Conservation (phyloP, 1,140 invertebrate species). For the Agraylea sexmaculata region DNA sequence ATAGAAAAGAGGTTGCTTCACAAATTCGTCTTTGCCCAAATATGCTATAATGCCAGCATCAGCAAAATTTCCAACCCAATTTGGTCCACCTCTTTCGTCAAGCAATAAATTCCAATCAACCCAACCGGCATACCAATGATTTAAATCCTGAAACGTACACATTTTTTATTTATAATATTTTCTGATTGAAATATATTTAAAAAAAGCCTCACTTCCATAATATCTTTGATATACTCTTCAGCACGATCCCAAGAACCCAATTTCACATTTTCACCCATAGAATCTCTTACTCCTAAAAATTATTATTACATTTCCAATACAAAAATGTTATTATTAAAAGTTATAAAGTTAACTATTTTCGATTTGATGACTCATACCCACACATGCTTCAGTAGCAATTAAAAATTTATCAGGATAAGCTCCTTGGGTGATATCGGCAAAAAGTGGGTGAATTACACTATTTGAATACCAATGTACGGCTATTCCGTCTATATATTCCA, state of each 20-base stretch:
- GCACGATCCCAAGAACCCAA: conserved; percentile 62
- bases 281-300: neutral
- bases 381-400: conserved; percentile 61
- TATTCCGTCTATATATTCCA: conserved; percentile 54
- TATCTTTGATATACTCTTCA: conserved; percentile 52
- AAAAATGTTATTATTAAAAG: neutral
- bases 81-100: conserved; percentile 67
- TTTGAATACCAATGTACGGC: conserved; percentile 63
- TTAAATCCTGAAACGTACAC: conserved; percentile 48
- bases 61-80: conserved; percentile 63
- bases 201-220: conserved; percentile 44
- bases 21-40: conserved; percentile 53
- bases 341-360: neutral
- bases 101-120: conserved; percentile 84
- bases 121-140: conserved; percentile 62
- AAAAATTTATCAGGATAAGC: conserved; percentile 57
- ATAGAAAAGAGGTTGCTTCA: conserved; percentile 85
- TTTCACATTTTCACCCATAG: conserved; percentile 23
- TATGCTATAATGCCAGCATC: conserved; percentile 72
- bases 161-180: conserved; percentile 4
- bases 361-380: conserved; percentile 11
- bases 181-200: conserved; percentile 18
- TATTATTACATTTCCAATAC: neutral
- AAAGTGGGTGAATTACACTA: conserved; percentile 32
- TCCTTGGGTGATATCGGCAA: conserved; percentile 42